Evolutionary conservation across 2,113 vertebrate genomes (phyloP).

Genomic region (Tympanuchus pallidicinctus): DNA sequence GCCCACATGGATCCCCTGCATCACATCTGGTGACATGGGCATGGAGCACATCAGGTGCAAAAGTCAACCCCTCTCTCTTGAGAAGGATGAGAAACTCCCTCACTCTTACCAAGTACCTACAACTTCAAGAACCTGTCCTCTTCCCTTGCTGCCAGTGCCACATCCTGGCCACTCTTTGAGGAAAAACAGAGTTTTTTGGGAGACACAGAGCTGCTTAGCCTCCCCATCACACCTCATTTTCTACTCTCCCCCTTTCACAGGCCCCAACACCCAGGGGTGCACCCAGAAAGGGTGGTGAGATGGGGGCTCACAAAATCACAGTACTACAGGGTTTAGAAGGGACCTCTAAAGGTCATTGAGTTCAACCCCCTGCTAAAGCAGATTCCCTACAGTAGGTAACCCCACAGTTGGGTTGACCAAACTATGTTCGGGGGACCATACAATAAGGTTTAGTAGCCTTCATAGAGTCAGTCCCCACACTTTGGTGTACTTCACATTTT

Average conservation of each 20-base stretch:
- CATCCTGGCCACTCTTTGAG: neutral
- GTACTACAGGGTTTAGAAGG: no score
- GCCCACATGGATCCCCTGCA: neutral
- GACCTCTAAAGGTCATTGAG: no score
- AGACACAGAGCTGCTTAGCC: neutral
- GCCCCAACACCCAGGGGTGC: neutral
- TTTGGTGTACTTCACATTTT: neutral
- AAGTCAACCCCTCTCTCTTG: rapidly evolving
- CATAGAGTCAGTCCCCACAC: neutral
- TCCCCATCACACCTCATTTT: neutral
- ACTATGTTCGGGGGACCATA: no score
- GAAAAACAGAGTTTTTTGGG: neutral
- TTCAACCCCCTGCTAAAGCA: no score
- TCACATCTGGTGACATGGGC: neutral
- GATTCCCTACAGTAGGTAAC: no score
- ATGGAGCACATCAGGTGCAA: neutral
- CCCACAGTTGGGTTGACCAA: no score
- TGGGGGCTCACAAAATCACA: no score
- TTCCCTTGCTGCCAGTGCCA: neutral
- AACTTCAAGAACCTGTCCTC: neutral
- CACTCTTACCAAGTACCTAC: neutral
- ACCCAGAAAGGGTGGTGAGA: neutral
- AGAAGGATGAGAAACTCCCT: neutral
- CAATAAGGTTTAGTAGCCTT: neutral
- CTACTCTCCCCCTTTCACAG: neutral